Evolutionary conservation across 1,140 invertebrate species (phyloP).

Genomic region (Orius laevigatus): DNA sequence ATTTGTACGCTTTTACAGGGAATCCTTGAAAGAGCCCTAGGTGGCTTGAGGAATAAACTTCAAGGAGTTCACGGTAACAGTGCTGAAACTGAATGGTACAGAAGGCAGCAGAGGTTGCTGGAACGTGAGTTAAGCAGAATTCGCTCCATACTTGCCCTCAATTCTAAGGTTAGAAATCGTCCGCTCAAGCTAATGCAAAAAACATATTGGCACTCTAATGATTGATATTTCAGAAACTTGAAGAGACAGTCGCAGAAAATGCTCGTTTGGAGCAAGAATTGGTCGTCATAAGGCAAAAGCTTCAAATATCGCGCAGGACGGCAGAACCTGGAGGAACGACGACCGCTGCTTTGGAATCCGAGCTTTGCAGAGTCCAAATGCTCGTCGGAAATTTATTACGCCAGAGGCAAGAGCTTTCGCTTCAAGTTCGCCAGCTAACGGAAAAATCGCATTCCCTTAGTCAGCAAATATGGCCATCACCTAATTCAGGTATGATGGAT

Average conservation of each 20-base stretch:
- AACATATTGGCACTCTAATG: too few species aligned
- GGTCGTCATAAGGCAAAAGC: slow-evolving; percentile 62
- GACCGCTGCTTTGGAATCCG: slow-evolving; percentile 54
- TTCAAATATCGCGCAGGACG: slow-evolving; percentile 15
- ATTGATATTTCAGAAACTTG: slow-evolving; percentile 50
- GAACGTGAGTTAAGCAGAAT: slow-evolving; percentile 71
- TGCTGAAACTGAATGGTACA: slow-evolving; percentile 46
- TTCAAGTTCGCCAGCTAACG: slow-evolving; percentile 60
- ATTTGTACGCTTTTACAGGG: slow-evolving; percentile 33
- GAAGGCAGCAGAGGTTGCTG: slow-evolving; percentile 51
- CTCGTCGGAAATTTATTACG: slow-evolving; percentile 68
- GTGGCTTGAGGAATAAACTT: slow-evolving; percentile 45
- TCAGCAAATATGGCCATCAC: slow-evolving; percentile 30
- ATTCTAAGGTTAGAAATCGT: slow-evolving; percentile 56
- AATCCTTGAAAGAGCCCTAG: slow-evolving; percentile 56
- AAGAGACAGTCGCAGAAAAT: slow-evolving; percentile 79
- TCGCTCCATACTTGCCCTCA: slow-evolving; percentile 66
- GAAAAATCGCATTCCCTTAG: slow-evolving; percentile 47
- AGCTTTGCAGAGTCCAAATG: slow-evolving; percentile 64
- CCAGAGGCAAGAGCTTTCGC: slow-evolving; percentile 62
- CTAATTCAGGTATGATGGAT: background rate
- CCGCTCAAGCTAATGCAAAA: background rate
- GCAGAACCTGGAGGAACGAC: slow-evolving; percentile 24
- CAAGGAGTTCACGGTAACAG: slow-evolving; percentile 40
- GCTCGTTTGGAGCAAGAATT: slow-evolving; percentile 74